Conservation (phyloP, 2,797 vertebrate genomes). For the Spheniscus humboldti region DNA sequence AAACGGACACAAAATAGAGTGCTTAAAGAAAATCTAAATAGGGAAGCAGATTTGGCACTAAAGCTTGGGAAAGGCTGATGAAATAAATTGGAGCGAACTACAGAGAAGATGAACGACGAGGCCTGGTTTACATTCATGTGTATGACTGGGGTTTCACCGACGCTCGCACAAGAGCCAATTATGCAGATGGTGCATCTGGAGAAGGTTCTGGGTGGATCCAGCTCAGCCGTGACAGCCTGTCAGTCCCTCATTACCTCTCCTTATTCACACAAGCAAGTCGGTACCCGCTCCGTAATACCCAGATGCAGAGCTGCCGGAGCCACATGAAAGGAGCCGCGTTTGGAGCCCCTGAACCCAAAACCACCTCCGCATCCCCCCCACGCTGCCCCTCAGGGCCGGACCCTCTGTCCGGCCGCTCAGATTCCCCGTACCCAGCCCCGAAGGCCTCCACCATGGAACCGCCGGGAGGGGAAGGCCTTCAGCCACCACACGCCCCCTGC, state of each 20-base stretch:
- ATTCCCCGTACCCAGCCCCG: not conserved
- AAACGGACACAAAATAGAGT: rapidly evolving
- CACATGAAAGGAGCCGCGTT: not conserved
- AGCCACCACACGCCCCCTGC: not conserved
- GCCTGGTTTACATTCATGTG: not conserved
- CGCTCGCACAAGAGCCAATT: not conserved
- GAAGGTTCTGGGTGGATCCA: slow-evolving; percentile 57
- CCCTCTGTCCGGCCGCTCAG: not conserved
- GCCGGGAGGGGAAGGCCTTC: not conserved
- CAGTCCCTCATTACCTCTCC: not conserved
- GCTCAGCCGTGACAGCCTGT: not conserved
- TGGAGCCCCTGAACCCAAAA: rapidly evolving
- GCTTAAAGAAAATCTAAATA: not conserved
- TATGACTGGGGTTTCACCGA: not conserved
- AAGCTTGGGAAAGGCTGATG: not conserved
- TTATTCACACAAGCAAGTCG: not conserved
- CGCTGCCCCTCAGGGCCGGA: no score
- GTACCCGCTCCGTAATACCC: not conserved
- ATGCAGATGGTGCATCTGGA: not conserved
- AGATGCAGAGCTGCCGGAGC: not conserved
- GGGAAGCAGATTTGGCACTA: no score
- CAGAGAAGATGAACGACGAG: not conserved
- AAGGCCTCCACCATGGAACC: not conserved
- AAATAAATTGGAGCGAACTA: not conserved
- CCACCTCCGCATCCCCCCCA: no score